phyloP scores from a whole-genome alignment of 2,797 vertebrate species.

The Xiphorhynchus erythropygius region DNA sequence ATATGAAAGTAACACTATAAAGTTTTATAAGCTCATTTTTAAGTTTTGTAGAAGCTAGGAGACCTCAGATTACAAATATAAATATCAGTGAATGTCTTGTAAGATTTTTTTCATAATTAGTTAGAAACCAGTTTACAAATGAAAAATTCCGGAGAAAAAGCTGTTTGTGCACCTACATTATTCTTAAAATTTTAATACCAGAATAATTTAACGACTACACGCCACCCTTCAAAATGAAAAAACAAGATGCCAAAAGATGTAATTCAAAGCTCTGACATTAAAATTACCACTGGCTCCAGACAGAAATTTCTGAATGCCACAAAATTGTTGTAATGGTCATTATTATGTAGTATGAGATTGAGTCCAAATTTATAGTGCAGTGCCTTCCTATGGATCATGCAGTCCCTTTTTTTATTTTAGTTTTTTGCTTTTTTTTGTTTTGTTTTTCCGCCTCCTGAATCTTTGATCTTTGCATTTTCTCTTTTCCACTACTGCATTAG shows the following conservation, averaged over 20 bases:
- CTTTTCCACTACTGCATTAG: not conserved
- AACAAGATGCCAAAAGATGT: not conserved
- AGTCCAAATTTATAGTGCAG: not conserved
- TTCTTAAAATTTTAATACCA: not conserved
- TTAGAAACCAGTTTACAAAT: not conserved
- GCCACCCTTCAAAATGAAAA: not conserved
- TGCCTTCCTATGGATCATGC: not conserved
- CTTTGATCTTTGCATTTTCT: not conserved
- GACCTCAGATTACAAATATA: not conserved
- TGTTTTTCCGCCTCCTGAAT: too few species aligned
- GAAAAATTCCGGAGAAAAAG: not conserved
- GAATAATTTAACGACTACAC: not conserved
- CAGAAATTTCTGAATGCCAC: not conserved
- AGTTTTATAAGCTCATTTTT: not conserved
- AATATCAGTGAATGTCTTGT: not conserved
- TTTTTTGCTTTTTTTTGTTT: not conserved
- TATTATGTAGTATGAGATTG: not conserved
- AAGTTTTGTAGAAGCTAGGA: not conserved
- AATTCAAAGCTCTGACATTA: not conserved
- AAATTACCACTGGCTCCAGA: not conserved
- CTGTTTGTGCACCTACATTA: not conserved
- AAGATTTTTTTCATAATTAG: not conserved
- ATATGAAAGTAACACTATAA: not conserved
- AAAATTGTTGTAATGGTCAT: not conserved
- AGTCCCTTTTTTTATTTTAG: not conserved